These are phyloP conservation scores for Andrena fulva DNA, from an alignment of 2,888 invertebrate species.

Conservation along the genomic window DNA sequence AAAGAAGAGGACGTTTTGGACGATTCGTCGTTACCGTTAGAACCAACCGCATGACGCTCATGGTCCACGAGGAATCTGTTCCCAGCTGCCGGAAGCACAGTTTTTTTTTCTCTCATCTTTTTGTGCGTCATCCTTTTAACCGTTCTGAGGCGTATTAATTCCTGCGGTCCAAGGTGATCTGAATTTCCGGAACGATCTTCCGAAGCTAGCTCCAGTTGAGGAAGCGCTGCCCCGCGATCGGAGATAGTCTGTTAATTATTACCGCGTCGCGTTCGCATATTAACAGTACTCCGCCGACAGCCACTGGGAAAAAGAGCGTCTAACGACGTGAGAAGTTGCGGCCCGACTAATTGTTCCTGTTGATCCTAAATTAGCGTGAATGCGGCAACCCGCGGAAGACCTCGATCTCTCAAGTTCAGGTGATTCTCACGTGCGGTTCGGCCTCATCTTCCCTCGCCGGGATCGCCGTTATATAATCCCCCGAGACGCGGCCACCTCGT, in stretches of 20 bases:
- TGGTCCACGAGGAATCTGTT: slow-evolving; percentile 55
- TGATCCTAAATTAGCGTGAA: slow-evolving; percentile 56
- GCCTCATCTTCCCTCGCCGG: slow-evolving; percentile 2
- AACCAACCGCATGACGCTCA: slow-evolving; percentile 59
- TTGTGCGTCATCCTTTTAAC: background rate
- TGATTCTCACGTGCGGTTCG: slow-evolving; percentile 75
- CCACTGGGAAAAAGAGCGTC: slow-evolving; percentile 19
- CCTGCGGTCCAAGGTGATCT: too few species aligned
- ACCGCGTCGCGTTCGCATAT: slow-evolving; percentile 30
- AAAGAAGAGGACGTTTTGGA: slow-evolving; percentile 74
- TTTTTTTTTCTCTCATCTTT: slow-evolving; percentile 12
- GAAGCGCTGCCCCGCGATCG: slow-evolving; percentile 29
- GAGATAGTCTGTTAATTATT: slow-evolving; percentile 38
- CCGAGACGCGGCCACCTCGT: background rate
- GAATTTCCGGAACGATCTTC: background rate
- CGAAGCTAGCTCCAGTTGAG: background rate
- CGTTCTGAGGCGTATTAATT: too few species aligned
- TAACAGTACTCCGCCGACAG: slow-evolving; percentile 46
- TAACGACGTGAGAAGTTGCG: slow-evolving; percentile 61
- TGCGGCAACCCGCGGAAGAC: slow-evolving; percentile 29
- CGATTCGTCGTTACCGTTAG: slow-evolving; percentile 78
- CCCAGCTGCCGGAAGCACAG: slow-evolving; percentile 18
- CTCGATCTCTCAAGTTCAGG: slow-evolving; percentile 73
- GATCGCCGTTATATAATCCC: slow-evolving; percentile 53
- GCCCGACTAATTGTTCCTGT: slow-evolving; percentile 59